phyloP scores from a whole-genome alignment of 1,140 invertebrate genomes.

The Paracyclopina nana region DNA sequence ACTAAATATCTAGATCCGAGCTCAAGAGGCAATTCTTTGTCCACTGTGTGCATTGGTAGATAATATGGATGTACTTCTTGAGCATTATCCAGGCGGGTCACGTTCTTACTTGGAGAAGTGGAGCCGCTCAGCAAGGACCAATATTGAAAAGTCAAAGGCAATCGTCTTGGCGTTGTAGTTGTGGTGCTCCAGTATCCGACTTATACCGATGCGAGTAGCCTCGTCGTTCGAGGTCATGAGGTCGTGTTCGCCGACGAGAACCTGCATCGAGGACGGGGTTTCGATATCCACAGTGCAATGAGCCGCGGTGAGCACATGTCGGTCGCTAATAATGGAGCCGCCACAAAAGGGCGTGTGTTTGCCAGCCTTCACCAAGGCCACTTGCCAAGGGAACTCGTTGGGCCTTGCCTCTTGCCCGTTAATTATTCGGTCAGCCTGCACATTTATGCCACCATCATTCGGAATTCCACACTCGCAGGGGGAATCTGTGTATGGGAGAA shows the following conservation, averaged over 20 bases:
- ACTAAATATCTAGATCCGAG: too few relatives aligned
- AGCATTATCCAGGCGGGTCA: too few relatives aligned
- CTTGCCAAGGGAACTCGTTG: conserved; percentile 2
- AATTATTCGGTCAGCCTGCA: background rate
- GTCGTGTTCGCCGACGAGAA: conserved; percentile 27
- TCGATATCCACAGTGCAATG: background rate
- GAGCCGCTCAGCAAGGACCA: background rate
- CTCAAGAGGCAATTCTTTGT: too few relatives aligned
- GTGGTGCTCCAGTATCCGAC: background rate
- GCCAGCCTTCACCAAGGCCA: background rate
- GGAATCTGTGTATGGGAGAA: too few relatives aligned
- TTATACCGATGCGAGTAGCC: background rate
- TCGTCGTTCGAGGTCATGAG: conserved; percentile 13
- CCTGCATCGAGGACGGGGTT: conserved; percentile 12
- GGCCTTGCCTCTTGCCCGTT: background rate
- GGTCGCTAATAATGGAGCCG: background rate
- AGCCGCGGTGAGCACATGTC: background rate
- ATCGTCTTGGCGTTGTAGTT: background rate
- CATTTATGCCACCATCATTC: background rate
- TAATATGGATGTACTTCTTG: too few relatives aligned
- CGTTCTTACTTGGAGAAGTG: too few relatives aligned
- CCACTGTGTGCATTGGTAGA: too few relatives aligned
- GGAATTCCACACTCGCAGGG: too few relatives aligned
- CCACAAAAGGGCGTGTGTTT: background rate
- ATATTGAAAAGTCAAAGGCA: background rate